phyloP scores from a whole-genome alignment of 2,113 vertebrate genomes.

The Podarcis muralis region DNA sequence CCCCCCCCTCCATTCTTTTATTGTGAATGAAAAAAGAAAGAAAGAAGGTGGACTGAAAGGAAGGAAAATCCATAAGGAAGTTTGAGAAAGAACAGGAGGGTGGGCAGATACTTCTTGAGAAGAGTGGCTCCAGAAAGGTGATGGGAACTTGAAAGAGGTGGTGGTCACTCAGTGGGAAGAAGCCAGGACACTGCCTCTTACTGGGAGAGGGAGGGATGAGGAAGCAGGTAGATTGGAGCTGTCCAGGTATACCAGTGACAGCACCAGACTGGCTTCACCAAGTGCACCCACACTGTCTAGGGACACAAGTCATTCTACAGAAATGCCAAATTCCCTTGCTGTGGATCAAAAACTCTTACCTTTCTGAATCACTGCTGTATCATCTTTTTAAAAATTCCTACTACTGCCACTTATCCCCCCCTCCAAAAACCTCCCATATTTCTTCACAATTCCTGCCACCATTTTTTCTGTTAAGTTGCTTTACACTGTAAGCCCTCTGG shows the following conservation, averaged over 20 bases:
- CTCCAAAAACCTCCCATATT: not conserved
- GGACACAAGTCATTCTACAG: not conserved
- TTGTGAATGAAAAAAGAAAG: not conserved
- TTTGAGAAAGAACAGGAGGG: too few species aligned
- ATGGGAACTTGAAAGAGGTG: not conserved
- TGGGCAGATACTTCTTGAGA: too few species aligned
- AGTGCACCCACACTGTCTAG: not conserved
- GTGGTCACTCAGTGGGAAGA: too few species aligned
- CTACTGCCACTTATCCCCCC: not conserved
- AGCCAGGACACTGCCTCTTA: too few species aligned
- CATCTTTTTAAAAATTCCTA: not conserved
- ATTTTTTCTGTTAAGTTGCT: not conserved
- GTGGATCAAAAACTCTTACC: not conserved
- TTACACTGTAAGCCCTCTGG: not conserved
- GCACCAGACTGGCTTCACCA: too few species aligned
- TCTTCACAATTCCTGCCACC: not conserved
- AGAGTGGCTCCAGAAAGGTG: not conserved
- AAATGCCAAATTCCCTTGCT: not conserved
- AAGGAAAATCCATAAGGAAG: not conserved
- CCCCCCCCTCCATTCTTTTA: too few species aligned
- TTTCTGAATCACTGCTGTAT: not conserved
- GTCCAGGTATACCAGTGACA: too few species aligned
- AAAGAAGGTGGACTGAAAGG: not conserved
- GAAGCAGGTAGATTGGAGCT: too few species aligned
- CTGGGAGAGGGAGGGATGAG: too few species aligned